Evolutionary conservation across 2,888 invertebrate genomes (phyloP).

Genomic region (Synergus japonicus): DNA sequence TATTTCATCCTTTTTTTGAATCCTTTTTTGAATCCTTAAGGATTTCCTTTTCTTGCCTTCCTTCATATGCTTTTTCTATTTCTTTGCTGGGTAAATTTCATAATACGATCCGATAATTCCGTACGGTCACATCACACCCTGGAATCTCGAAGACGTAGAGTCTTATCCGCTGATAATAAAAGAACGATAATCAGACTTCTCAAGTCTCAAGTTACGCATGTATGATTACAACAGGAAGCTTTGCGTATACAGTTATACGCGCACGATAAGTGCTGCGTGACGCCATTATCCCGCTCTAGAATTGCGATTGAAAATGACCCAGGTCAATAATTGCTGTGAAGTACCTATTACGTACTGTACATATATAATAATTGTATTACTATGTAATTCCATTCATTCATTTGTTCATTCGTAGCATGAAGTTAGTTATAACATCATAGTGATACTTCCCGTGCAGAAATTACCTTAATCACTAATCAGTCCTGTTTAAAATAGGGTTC

Average conservation of each 20-base stretch:
- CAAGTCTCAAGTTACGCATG: slow-evolving; percentile 28
- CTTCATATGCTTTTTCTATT: slow-evolving; percentile 24
- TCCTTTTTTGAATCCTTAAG: slow-evolving; percentile 1
- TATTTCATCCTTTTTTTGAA: background rate
- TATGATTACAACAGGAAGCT: slow-evolving; percentile 3
- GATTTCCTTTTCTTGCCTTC: slow-evolving; percentile 10
- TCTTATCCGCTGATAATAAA: slow-evolving; percentile 18
- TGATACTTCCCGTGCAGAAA: no score
- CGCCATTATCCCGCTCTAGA: no score
- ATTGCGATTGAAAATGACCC: background rate
- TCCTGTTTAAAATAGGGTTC: no score
- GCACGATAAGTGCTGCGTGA: no score
- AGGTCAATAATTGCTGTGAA: background rate
- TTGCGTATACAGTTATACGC: background rate
- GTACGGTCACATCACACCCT: slow-evolving; percentile 21
- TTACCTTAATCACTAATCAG: no score
- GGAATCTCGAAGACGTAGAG: no score
- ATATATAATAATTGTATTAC: no score
- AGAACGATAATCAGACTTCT: slow-evolving; percentile 14
- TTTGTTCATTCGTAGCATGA: no score
- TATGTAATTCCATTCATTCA: no score
- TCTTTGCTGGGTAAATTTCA: slow-evolving; percentile 20
- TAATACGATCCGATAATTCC: slow-evolving; percentile 41
- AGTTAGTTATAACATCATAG: no score
- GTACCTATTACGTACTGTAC: no score